Evolutionary conservation across 1,140 invertebrate genomes (phyloP).

Genomic region (Pemphigus obesinymphae): DNA sequence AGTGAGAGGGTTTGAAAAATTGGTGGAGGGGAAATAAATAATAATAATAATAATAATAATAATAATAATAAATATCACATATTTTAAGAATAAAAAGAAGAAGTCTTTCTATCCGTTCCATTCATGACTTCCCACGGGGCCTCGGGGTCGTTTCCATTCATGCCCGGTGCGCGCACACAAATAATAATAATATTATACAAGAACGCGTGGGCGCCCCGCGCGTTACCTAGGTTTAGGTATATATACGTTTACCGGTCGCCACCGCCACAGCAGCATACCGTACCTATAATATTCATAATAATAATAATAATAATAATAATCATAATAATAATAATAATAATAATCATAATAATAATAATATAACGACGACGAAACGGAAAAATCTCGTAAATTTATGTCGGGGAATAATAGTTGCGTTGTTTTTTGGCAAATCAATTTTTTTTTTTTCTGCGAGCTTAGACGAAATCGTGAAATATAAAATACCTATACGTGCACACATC

Average conservation of each 20-base stretch:
- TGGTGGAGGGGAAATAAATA: background rate
- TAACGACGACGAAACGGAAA: background rate
- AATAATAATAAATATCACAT: conserved; percentile 19
- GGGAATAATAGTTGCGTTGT: no score
- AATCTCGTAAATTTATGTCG: conserved; percentile 32
- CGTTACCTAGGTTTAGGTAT: no score
- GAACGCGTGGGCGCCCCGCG: background rate
- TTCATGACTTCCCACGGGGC: conserved; percentile 40
- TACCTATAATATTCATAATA: background rate
- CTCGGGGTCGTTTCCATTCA: conserved; percentile 39
- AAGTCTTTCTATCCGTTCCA: background rate
- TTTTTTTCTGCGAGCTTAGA: background rate
- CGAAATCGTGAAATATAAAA: background rate
- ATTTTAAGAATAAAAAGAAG: conserved; percentile 9
- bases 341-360: background rate
- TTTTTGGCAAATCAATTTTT: no score
- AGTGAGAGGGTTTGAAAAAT: background rate
- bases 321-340: background rate
- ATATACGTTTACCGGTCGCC: background rate
- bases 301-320: background rate
- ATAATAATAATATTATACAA: background rate
- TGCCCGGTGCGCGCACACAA: conserved; percentile 1
- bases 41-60: background rate
- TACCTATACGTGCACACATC: background rate
- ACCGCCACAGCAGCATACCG: background rate